These are phyloP conservation scores for Calliopsis andreniformis DNA, from an alignment of 1,140 invertebrate genomes.

Conservation along the genomic window DNA sequence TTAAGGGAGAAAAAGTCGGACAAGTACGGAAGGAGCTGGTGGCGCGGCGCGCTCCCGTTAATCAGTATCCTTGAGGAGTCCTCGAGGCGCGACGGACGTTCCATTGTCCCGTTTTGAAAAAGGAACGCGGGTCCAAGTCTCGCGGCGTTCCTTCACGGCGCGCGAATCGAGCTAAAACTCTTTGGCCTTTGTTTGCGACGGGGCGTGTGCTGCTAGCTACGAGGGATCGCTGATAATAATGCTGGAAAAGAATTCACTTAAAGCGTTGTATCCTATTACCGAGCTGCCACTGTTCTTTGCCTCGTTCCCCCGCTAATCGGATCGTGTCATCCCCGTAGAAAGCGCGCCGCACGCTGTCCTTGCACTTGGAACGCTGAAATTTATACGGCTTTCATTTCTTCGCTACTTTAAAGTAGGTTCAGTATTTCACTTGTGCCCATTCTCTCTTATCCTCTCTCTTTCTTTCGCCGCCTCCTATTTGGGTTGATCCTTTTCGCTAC, in stretches of 20 bases:
- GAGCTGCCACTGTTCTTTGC: background rate
- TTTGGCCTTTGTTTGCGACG: slow-evolving; percentile 21
- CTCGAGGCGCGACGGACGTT: background rate
- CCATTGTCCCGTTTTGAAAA: slow-evolving; percentile 7
- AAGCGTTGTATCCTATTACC: slow-evolving; percentile 3
- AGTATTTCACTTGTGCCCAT: slow-evolving; percentile 34
- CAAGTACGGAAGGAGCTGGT: background rate
- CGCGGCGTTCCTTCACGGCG: slow-evolving; percentile 8
- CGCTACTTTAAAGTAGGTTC: slow-evolving; percentile 37
- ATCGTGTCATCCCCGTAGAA: slow-evolving; percentile 20
- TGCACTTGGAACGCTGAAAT: slow-evolving; percentile 42
- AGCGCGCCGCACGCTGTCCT: slow-evolving; percentile 30
- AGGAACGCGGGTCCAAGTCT: background rate
- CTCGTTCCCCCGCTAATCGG: slow-evolving; percentile 13
- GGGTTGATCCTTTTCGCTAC: background rate
- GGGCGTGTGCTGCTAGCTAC: background rate
- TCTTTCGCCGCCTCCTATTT: background rate
- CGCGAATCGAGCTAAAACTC: slow-evolving; percentile 32
- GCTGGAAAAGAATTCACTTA: slow-evolving; percentile 9
- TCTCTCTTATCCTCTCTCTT: background rate
- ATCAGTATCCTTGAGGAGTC: slow-evolving; percentile 14
- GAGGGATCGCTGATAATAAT: slow-evolving; percentile 18
- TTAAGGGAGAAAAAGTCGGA: background rate
- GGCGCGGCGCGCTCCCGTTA: background rate
- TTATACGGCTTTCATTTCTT: slow-evolving; percentile 44